Evolutionary conservation across 2,113 vertebrate genomes (phyloP).

Genomic region (Toxotes chatareus): DNA sequence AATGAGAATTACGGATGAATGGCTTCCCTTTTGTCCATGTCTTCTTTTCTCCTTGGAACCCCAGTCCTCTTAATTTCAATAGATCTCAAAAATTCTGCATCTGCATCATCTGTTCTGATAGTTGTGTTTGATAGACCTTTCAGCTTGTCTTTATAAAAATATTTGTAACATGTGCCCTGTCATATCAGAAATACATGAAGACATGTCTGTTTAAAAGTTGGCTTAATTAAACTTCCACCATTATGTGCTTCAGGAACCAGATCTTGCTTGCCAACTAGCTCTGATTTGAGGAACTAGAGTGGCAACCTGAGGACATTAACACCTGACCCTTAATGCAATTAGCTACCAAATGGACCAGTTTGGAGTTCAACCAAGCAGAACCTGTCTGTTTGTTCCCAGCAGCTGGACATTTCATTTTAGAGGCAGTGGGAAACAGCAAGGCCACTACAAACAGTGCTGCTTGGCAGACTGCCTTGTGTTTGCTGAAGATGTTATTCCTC

Average conservation of each 20-base stretch:
- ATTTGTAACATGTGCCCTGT: background rate
- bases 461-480: background rate
- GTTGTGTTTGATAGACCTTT: background rate
- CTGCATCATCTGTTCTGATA: background rate
- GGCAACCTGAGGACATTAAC: conserved; percentile 18
- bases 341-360: conserved; percentile 55
- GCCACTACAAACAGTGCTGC: conserved; percentile 4
- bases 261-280: conserved; percentile 7
- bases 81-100: background rate
- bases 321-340: conserved; percentile 62
- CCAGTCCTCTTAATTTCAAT: background rate
- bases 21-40: background rate
- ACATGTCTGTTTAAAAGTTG: background rate
- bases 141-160: background rate
- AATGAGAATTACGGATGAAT: background rate
- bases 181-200: background rate
- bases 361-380: conserved; percentile 63
- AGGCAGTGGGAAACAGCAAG: background rate
- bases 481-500: background rate
- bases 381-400: conserved; percentile 46
- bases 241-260: background rate
- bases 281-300: background rate
- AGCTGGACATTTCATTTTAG: background rate
- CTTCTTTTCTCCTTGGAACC: background rate
- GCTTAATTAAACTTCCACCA: background rate